Conservation (phyloP, 53 echinoderm and acorn worm genomes). For the Antedon mediterranea region DNA sequence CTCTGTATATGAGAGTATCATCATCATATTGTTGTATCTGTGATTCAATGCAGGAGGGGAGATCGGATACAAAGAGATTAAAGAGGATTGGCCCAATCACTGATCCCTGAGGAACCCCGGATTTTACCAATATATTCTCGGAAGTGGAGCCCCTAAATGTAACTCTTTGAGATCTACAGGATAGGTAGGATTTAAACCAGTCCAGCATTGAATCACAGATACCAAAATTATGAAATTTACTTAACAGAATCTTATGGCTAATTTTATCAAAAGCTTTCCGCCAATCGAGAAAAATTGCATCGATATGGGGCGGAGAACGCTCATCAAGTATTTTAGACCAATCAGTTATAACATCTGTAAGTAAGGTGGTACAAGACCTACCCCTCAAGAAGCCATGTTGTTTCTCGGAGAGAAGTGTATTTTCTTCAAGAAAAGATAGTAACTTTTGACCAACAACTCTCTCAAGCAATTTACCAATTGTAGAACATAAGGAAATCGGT, state of each 20-base stretch:
- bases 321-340: neutral
- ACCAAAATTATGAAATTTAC: neutral
- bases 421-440: no score
- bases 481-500: neutral
- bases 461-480: neutral
- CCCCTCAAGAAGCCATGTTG: neutral
- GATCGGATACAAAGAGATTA: neutral
- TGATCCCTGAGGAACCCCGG: neutral
- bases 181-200: neutral
- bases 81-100: neutral
- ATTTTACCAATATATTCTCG: neutral
- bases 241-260: neutral
- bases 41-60: neutral
- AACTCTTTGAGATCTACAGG: neutral
- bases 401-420: no score
- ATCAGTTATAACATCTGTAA: neutral
- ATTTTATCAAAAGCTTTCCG: neutral
- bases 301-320: neutral
- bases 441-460: no score
- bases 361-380: neutral
- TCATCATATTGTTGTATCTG: neutral
- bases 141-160: neutral
- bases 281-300: neutral
- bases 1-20: neutral
- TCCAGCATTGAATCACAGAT: neutral